These are phyloP conservation scores for Oithona nana DNA, from an alignment of 2,888 invertebrate species.

Conservation along the genomic window DNA sequence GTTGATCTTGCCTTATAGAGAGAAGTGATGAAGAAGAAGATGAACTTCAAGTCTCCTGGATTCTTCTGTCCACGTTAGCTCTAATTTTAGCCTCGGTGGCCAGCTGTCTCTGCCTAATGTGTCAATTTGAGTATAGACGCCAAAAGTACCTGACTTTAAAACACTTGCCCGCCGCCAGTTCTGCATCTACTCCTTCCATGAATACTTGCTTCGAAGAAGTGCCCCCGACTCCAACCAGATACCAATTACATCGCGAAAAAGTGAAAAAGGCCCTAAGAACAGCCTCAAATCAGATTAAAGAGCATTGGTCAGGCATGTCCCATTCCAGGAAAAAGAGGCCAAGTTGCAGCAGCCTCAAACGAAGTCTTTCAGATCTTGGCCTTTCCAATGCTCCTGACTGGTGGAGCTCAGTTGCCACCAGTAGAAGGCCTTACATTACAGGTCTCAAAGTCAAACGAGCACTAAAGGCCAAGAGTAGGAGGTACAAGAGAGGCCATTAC, in stretches of 20 bases:
- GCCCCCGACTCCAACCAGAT: not conserved
- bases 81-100: not conserved
- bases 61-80: too few species aligned
- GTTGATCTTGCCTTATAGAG: too few species aligned
- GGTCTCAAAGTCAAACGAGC: not conserved
- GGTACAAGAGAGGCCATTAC: not conserved
- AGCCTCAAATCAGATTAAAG: not conserved
- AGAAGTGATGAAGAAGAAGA: too few species aligned
- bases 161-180: not conserved
- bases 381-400: not conserved
- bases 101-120: conserved; percentile 4
- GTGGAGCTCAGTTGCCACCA: not conserved
- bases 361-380: not conserved
- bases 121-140: conserved; percentile 10
- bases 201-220: not conserved
- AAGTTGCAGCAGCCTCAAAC: not conserved
- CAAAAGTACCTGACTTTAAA: conserved; percentile 10
- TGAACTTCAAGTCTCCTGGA: too few species aligned
- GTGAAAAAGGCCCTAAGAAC: not conserved
- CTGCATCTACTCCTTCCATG: not conserved
- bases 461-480: not conserved
- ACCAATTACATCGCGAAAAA: not conserved
- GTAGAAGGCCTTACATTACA: not conserved
- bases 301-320: not conserved
- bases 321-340: not conserved